Evolutionary conservation across 2,797 vertebrate species (phyloP), one percentile per base, ranked within the genome.

Genomic region (Eospalax fontanierii): DNA sequence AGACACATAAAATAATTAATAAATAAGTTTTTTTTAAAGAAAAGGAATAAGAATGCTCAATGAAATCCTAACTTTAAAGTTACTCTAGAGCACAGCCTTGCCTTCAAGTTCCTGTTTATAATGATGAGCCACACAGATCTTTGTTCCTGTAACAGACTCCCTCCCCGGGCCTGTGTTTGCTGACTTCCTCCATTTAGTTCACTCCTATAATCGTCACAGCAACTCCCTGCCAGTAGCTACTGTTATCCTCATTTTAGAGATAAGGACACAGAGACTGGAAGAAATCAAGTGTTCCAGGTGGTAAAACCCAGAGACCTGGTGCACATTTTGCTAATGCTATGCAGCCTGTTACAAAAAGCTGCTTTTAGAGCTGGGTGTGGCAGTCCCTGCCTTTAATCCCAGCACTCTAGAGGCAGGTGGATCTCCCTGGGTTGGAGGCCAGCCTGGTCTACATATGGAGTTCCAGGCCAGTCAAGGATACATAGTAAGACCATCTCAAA

Each of bases 61-160:
- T 19, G 83, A 89, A 84, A 88, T 35, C 80, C 84, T 79, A 46
- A 90, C 68, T 78, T 89, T 24, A 40, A 33, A 59, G 79, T 83
- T 84, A 38, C 70, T 73, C 65, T 35, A 65, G 91, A 93, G 30
- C 5, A 15, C 57, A 89, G 79, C 84, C 85, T 91, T 73, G 86
- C 15, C 76, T 65, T 91, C 78, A 30, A 71, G 91, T 68, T 86
- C 89, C 91, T 54, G 63, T 91, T 83, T 87, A 75, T 16, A 65
- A 30, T 6, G 54, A 93, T 35, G 83, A 86, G 82, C 65, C n/a
- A 26, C 63, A 54, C 50, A 14, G 11, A 78, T 43, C 86, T 76
- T 65, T 70, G 70, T 28, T 70, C 18, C 50, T 3, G 30, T 71
- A 68, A 70, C 89, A 81, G 84, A 63, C 43, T 28, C 73, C 59